Conservation (phyloP, 1,140 invertebrate species). For the Cyclargus thomasi region DNA sequence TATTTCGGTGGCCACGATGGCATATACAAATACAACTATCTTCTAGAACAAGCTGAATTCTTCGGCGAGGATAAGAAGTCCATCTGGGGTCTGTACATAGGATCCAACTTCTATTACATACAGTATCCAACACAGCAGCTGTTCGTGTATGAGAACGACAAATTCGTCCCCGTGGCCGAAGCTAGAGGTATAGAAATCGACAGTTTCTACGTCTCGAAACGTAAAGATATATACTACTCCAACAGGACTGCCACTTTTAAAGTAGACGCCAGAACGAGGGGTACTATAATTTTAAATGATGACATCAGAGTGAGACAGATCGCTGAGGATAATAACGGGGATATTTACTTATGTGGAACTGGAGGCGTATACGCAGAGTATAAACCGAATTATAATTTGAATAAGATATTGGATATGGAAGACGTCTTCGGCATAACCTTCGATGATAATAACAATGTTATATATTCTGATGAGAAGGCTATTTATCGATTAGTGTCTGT, state of each 20-base stretch:
- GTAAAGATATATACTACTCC: constrained; percentile 48
- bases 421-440: constrained; percentile 54
- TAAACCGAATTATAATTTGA: constrained; percentile 46
- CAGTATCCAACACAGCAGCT: constrained; percentile 57
- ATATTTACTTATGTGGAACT: constrained; percentile 48
- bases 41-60: constrained; percentile 46
- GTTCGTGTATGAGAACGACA: constrained; percentile 47
- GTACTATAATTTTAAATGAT: constrained; percentile 40
- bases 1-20: constrained; percentile 60
- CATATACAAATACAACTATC: constrained; percentile 60
- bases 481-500: constrained; percentile 46
- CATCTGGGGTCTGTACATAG: constrained; percentile 55
- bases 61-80: constrained; percentile 56
- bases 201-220: constrained; percentile 48
- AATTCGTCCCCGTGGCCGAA: constrained; percentile 48
- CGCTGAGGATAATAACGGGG: constrained; percentile 52
- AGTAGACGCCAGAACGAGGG: constrained; percentile 36
- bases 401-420: constrained; percentile 42
- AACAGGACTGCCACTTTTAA: constrained; percentile 59
- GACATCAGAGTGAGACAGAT: constrained; percentile 45
- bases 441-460: constrained; percentile 44
- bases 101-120: constrained; percentile 58
- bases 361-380: constrained; percentile 55
- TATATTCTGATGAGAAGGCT: constrained; percentile 48
- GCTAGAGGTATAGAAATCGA: constrained; percentile 51